Evolutionary conservation across 2,888 invertebrate genomes (phyloP), one percentile per base, ranked within the genome.

Genomic region (Macrophya annulata): DNA sequence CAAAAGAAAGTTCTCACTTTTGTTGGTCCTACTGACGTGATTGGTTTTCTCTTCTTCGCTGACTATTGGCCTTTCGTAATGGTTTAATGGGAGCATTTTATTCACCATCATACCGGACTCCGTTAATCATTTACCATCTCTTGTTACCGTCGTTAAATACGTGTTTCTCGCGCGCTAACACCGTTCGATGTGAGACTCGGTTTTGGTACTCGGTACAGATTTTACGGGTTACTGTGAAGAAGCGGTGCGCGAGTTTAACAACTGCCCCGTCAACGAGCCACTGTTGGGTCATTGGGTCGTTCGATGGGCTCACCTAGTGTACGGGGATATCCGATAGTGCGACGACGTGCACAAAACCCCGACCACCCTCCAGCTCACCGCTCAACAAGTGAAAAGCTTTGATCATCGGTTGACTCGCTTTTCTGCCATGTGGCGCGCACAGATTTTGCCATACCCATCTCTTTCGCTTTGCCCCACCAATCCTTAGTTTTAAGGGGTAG

Each of bases 351-450:
- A 83, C 83, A 40, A 62, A 62, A 83, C 48, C 83, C 48, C 71
- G 45, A 65, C 68, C 9, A 48, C 37, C 48, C 68, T 68, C 68
- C 68, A 68, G 55, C 31, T 71, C 48, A 48, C 68, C 83, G 83
- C 43, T 83, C 83, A 83, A 83, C 83, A 83, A 83, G 83, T 83
- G 81, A 81, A 21, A 48, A 45, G 68, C 68, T 83, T 83, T 83
- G 83, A 83, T 68, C 83, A 83, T 83, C 83, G 83, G 68, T 65
- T 68, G 17, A 71, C 71, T 83, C 68, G 68, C 31, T 83, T 83
- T 25, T 65, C 48, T 83, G 17, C 83, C 71, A 71, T 62, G 40
- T 43, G 12, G 21, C 62, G 62, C 62, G 62, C 48, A 83, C 83
- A 68, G 62, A 77, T 77, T 81, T 25, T 59, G 12, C 25, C 40